These are phyloP conservation scores for Falco punctatus DNA, from an alignment of 2,113 vertebrate species.

Conservation along the genomic window DNA sequence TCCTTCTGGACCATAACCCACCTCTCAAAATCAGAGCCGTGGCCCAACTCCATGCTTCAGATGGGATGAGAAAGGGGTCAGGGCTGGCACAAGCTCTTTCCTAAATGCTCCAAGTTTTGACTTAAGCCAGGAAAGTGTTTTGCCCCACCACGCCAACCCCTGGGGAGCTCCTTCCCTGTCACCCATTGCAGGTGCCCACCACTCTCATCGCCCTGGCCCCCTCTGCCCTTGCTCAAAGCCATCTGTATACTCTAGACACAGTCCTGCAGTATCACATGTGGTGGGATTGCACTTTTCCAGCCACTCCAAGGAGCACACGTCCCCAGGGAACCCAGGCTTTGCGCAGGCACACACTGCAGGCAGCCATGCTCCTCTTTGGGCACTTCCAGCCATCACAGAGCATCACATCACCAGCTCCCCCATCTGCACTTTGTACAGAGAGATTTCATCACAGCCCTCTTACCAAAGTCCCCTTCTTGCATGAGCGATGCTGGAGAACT, in stretches of 20 bases:
- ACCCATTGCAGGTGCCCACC: background rate
- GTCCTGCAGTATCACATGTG: background rate
- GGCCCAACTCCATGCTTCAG: background rate
- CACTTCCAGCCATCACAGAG: background rate
- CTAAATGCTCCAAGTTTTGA: background rate
- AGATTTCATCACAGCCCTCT: conserved; percentile 45
- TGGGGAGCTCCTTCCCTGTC: background rate
- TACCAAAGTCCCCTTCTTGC: conserved; percentile 55
- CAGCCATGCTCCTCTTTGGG: background rate
- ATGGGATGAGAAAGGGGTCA: background rate
- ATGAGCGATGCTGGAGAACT: conserved; percentile 20
- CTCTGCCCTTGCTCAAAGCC: background rate
- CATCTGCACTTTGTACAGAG: background rate
- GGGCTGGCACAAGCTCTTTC: background rate
- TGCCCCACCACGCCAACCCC: background rate
- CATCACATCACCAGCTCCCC: background rate
- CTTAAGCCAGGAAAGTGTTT: background rate
- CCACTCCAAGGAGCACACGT: background rate
- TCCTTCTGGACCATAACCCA: background rate
- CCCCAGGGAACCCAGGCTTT: background rate
- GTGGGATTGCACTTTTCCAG: background rate
- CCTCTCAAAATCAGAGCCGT: background rate
- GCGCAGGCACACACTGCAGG: fast-evolving
- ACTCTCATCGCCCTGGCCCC: fast-evolving
- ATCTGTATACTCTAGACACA: fast-evolving